phyloP scores from a whole-genome alignment of 2,113 vertebrate species.

The Antigone vipio region DNA sequence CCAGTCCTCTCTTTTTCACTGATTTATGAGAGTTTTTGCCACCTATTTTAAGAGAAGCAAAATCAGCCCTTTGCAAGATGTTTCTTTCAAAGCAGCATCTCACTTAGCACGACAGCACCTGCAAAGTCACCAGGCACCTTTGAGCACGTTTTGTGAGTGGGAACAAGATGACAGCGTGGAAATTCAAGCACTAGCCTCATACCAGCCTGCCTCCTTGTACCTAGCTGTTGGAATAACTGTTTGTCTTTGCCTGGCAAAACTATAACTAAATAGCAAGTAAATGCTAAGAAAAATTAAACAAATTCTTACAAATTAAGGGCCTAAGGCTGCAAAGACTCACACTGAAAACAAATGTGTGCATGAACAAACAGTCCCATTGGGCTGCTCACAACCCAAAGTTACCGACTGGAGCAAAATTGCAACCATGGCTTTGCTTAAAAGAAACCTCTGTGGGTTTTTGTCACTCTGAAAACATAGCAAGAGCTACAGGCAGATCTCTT shows the following conservation, averaged over 20 bases:
- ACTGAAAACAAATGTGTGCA: not conserved
- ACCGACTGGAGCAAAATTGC: not conserved
- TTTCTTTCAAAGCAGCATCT: not conserved
- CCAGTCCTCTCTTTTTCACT: not conserved
- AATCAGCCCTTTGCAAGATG: not conserved
- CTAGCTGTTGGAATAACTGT: not conserved
- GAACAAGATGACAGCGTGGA: not conserved
- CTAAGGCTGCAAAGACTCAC: not conserved
- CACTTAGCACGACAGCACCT: not conserved
- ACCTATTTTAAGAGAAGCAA: not conserved
- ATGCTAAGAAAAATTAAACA: not conserved
- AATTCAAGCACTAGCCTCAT: not conserved
- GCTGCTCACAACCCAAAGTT: not conserved
- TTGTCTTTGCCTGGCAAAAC: not conserved
- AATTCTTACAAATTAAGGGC: not conserved
- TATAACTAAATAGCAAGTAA: not conserved
- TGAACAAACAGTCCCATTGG: not conserved
- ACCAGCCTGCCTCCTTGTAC: not conserved
- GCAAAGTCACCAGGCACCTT: not conserved
- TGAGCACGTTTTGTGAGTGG: not conserved
- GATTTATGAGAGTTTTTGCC: not conserved
- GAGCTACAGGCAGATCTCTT: not conserved
- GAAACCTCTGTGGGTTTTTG: not conserved
- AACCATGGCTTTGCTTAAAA: not conserved
- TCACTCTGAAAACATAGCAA: not conserved